phyloP scores from a whole-genome alignment of 2,113 vertebrate genomes.

The Rana temporaria region DNA sequence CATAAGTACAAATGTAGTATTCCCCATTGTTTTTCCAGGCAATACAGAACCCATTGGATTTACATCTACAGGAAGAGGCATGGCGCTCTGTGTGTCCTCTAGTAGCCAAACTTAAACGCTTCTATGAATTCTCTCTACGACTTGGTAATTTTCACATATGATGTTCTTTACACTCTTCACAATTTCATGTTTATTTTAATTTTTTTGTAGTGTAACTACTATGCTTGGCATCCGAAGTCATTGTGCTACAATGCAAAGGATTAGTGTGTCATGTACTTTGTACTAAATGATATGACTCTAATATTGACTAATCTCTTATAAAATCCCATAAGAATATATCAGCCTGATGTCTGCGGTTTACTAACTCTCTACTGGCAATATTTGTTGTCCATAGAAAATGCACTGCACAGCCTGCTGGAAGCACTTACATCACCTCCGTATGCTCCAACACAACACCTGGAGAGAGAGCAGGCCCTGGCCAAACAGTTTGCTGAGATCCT shows the following conservation, averaged over 20 bases:
- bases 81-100: constrained; percentile 91
- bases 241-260: no score
- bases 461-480: constrained; percentile 97
- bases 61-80: constrained; percentile 88
- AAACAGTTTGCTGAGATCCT: constrained; percentile 98
- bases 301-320: no score
- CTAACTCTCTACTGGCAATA: no score
- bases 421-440: constrained; percentile 90
- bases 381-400: constrained; percentile 81
- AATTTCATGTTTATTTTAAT: no score
- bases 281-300: no score
- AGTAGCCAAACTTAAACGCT: constrained; percentile 91
- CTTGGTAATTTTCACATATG: constrained; percentile 75
- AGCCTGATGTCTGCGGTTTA: no score
- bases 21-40: constrained; percentile 71
- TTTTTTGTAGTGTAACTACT: no score
- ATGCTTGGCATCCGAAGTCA: no score
- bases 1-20: neutral
- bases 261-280: no score
- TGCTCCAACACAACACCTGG: constrained; percentile 95
- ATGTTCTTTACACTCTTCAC: neutral
- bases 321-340: no score
- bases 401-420: constrained; percentile 90
- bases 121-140: constrained; percentile 91
- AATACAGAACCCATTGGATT: constrained; percentile 88